These are phyloP conservation scores for Araneus ventricosus DNA, from an alignment of 1,140 invertebrate genomes.

Conservation along the genomic window DNA sequence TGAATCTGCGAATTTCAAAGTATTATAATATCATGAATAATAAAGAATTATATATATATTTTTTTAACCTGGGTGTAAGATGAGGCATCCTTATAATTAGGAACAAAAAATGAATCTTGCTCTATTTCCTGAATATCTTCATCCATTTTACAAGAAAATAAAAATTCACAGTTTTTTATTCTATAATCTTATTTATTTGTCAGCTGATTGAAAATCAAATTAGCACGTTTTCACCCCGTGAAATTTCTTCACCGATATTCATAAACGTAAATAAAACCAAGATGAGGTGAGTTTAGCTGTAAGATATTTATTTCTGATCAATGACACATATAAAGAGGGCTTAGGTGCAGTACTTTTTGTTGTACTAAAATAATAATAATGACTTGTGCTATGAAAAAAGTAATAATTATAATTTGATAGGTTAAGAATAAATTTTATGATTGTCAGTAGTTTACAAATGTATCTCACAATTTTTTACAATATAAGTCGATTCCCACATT, in stretches of 20 bases:
- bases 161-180: background rate
- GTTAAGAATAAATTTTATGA: too few relatives aligned
- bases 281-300: background rate
- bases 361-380: too few relatives aligned
- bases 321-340: too few relatives aligned
- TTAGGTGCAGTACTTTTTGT: too few relatives aligned
- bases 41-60: background rate
- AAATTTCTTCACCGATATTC: background rate
- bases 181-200: background rate
- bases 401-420: too few relatives aligned
- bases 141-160: background rate
- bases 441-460: too few relatives aligned
- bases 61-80: background rate
- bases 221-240: background rate
- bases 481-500: too few relatives aligned
- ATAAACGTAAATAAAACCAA: background rate
- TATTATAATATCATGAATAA: too few relatives aligned
- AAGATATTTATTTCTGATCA: background rate
- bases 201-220: background rate
- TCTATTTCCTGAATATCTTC: background rate
- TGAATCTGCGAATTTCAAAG: too few relatives aligned
- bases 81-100: background rate
- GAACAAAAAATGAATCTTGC: slow-evolving; percentile 7
- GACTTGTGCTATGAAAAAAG: too few relatives aligned
- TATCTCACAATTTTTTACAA: too few relatives aligned